Percentiles rank a stretch among this genome's conserved stretches.
Evolutionary conservation across 2,888 invertebrate genomes (phyloP).

Genomic region (Trimorus sp.): DNA sequence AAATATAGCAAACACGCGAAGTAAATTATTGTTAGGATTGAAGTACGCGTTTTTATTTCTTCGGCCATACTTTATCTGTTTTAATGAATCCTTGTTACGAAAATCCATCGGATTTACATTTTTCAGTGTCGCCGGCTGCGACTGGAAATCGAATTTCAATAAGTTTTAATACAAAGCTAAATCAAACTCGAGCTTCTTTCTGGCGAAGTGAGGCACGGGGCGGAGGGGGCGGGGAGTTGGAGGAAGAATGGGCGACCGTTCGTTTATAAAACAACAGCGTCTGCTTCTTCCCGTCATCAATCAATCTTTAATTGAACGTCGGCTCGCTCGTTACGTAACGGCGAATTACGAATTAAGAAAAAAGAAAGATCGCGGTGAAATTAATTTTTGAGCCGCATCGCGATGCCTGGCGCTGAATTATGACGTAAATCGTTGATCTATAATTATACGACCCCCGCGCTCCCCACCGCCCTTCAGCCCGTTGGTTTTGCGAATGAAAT

Average conservation of each 20-base stretch:
- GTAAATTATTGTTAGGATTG: slow-evolving; percentile 43
- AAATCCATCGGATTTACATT: slow-evolving; percentile 47
- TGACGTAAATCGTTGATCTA: too few species aligned
- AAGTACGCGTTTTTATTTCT: slow-evolving; percentile 35
- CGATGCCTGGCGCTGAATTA: too few species aligned
- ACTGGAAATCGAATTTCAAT: slow-evolving; percentile 42
- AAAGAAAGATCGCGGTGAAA: background rate
- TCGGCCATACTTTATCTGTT: slow-evolving; percentile 28
- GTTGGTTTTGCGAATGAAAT: slow-evolving; percentile 18
- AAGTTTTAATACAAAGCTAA: slow-evolving; percentile 32
- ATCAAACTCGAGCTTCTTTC: slow-evolving; percentile 26
- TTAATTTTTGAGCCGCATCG: slow-evolving; percentile 7
- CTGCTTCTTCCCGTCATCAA: slow-evolving; percentile 1
- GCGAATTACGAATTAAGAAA: background rate
- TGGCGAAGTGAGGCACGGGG: background rate
- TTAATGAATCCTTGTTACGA: slow-evolving; percentile 49
- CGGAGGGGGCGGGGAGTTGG: background rate
- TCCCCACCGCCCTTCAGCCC: too few species aligned
- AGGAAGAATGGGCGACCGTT: background rate
- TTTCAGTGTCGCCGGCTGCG: slow-evolving; percentile 42
- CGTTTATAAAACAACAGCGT: slow-evolving; percentile 19
- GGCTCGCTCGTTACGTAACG: background rate
- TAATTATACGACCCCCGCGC: background rate
- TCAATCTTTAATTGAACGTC: slow-evolving; percentile 22
- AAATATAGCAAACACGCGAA: slow-evolving; percentile 31